Evolutionary conservation across 2,113 vertebrate species (phyloP), one percentile per base, ranked within the genome.

Genomic region (Heterocephalus glaber): DNA sequence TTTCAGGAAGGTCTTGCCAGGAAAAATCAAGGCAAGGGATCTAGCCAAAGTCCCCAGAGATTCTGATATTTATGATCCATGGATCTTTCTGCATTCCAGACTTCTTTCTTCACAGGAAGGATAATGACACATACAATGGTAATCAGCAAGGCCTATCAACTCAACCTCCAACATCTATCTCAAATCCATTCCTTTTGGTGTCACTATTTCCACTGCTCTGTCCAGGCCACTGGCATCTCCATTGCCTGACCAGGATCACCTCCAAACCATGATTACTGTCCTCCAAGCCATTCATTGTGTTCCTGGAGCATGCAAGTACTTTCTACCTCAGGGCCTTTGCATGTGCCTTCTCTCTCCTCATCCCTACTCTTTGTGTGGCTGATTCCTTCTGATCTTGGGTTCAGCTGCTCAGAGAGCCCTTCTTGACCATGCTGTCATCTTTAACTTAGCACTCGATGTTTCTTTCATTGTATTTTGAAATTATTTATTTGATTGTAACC

Each of bases 241-340:
- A 0, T 4, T 13, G 82, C 2, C n/a, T 35, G 54, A 33, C 49
- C 10, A 17, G 7, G 20, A 14, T 63, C 19, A 13, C 10, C 52
- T 68, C 33, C 47, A 33, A 66, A 0, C 5, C 19, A 22, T 5
- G 14, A 7, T 1, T 17, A 2, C 24, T 6, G 4, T 85, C n/a
- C 22, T 68, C 56, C 13, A 26, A 1, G 35, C 65, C 56, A 0
- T 60, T 65, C 70, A 47, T 2, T 54, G 72, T 38, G 20, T 74
- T 92, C n/a, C 80, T 17, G 10, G 38, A 92, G 13, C 54, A 19
- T 1, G 13, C 0, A 56, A 38, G n/a, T 1, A 17, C 77, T 72
- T 81, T 20, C 92, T 82, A 70, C 54, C 92, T 20, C 81, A 63
- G 92, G 92, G 41, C 80, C 80, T 94, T 91, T 91, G 63, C 84